phyloP scores from a whole-genome alignment of 2,113 vertebrate genomes.

The Hemiscyllium ocellatum region DNA sequence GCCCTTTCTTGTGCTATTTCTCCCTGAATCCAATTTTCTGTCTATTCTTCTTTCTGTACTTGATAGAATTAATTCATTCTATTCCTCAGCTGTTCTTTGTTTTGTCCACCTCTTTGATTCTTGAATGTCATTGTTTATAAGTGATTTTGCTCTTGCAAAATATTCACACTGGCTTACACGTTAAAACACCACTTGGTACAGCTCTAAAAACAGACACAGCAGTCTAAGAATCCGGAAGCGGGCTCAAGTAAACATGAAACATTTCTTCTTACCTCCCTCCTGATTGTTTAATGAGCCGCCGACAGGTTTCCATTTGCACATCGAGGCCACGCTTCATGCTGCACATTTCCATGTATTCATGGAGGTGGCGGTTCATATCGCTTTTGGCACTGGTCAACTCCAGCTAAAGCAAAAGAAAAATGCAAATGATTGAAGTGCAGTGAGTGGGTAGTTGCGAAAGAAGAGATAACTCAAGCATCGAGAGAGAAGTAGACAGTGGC shows the following conservation, averaged over 20 bases:
- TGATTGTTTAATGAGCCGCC: conserved; percentile 79
- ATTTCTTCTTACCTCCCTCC: conserved; percentile 67
- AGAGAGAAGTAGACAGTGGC: background rate
- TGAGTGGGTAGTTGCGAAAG: background rate
- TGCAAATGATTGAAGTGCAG: background rate
- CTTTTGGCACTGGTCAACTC: conserved; percentile 84
- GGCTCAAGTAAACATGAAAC: background rate
- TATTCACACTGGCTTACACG: background rate
- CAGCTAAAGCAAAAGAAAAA: conserved; percentile 54
- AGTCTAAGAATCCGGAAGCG: background rate
- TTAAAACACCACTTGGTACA: background rate
- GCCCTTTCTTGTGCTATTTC: background rate
- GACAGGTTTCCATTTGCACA: conserved; percentile 75
- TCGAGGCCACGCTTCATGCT: conserved; percentile 88
- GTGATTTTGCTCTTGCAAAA: background rate
- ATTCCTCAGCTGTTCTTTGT: background rate
- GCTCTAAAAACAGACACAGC: background rate
- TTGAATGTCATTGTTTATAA: background rate
- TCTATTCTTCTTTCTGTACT: background rate
- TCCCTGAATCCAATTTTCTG: background rate
- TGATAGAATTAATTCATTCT: background rate
- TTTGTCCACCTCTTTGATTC: background rate
- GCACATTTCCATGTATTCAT: conserved; percentile 93
- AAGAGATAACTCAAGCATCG: background rate
- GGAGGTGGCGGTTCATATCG: conserved; percentile 85